phyloP scores from a whole-genome alignment of 2,113 vertebrate genomes.

The Ageneiosus marmoratus region DNA sequence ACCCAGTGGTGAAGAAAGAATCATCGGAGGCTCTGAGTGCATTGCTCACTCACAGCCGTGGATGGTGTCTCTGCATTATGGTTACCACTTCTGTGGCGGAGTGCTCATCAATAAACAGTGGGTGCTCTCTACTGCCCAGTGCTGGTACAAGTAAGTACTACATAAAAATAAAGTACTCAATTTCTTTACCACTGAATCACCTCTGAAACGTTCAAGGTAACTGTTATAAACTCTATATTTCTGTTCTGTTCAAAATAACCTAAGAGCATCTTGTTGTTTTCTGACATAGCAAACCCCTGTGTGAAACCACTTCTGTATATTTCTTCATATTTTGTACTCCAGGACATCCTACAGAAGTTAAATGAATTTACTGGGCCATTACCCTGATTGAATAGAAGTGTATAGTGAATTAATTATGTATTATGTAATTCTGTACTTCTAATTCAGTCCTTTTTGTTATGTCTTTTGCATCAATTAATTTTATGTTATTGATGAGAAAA shows the following conservation, averaged over 20 bases:
- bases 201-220: background rate
- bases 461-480: background rate
- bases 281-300: background rate
- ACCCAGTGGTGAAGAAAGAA: constrained; percentile 60
- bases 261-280: background rate
- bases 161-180: background rate
- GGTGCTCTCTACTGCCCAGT: constrained; percentile 74
- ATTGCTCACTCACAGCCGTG: constrained; percentile 61
- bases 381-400: background rate
- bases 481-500: background rate
- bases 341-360: background rate
- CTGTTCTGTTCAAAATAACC: background rate
- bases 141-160: constrained; percentile 72
- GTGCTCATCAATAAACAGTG: constrained; percentile 70
- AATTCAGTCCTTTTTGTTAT: background rate
- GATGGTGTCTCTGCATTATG: constrained; percentile 73
- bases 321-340: background rate
- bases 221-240: too few species aligned
- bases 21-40: constrained; percentile 67
- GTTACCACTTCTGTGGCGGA: constrained; percentile 72
- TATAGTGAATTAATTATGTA: background rate
- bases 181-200: background rate
- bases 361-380: background rate
- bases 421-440: background rate
- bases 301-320: background rate